phyloP scores from a whole-genome alignment of 2,797 vertebrate species.

The Danio aesculapii region DNA sequence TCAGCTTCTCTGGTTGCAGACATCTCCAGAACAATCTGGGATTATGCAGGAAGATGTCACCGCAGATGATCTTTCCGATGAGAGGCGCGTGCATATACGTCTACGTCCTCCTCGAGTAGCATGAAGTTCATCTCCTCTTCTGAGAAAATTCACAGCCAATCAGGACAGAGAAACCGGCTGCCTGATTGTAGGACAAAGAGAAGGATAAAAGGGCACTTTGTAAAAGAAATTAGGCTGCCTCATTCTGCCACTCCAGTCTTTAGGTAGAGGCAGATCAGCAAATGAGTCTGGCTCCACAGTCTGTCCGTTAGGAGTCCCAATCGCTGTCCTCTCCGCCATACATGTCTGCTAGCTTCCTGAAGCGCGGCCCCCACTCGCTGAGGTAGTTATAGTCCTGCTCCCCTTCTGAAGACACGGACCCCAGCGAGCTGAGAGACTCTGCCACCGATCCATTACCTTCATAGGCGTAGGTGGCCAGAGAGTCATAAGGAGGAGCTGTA shows the following conservation, averaged over 20 bases:
- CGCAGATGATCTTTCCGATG: conserved; percentile 26
- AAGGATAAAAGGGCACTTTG: conserved; percentile 61
- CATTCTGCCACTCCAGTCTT: conserved; percentile 39
- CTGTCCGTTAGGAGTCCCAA: conserved; percentile 84
- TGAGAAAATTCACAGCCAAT: conserved; percentile 41
- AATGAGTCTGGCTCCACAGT: conserved; percentile 10
- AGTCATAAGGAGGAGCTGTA: conserved; percentile 93
- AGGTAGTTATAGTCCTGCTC: conserved; percentile 96
- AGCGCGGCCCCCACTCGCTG: conserved; percentile 94
- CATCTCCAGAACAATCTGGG: conserved; percentile 22
- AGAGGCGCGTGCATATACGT: background rate
- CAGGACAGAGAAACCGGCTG: conserved; percentile 21
- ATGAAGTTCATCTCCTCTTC: conserved; percentile 9
- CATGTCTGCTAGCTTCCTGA: conserved; percentile 94
- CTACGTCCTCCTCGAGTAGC: background rate
- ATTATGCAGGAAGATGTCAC: conserved; percentile 41
- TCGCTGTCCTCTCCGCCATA: conserved; percentile 89
- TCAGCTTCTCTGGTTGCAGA: conserved; percentile 24
- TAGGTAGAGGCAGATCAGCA: conserved; percentile 26
- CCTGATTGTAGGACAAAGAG: conserved; percentile 43
- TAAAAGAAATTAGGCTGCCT: conserved; percentile 57
- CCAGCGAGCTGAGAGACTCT: conserved; percentile 92
- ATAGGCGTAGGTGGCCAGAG: conserved; percentile 95
- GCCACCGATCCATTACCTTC: conserved; percentile 93
- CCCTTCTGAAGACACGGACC: conserved; percentile 85